These are phyloP conservation scores for Diachasmimorpha longicaudata DNA, from an alignment of 1,140 invertebrate genomes.

Conservation along the genomic window DNA sequence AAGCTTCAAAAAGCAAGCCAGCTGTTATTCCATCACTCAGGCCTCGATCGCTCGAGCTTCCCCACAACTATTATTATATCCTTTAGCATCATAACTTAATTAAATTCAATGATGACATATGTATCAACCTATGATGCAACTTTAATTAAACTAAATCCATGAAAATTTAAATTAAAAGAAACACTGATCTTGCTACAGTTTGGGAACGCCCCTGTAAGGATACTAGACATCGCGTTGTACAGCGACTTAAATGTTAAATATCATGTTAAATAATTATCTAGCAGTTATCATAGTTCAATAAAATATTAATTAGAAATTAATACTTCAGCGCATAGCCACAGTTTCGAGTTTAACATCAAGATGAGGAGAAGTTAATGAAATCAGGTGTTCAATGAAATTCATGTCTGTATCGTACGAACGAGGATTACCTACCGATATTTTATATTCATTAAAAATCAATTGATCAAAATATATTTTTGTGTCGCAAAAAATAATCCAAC, in stretches of 20 bases:
- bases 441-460: not conserved
- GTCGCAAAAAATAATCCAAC: not conserved
- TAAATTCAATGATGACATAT: not conserved
- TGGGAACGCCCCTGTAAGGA: slow-evolving; percentile 50
- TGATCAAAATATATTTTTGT: not conserved
- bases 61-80: not conserved
- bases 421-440: slow-evolving; percentile 36
- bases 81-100: not conserved
- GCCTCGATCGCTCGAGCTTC: not conserved
- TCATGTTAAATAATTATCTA: not conserved
- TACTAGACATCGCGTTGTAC: slow-evolving; percentile 9
- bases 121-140: not conserved
- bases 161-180: not conserved
- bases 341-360: slow-evolving; percentile 32
- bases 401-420: slow-evolving; percentile 22
- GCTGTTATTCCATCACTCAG: slow-evolving; percentile 14
- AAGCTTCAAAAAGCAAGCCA: slow-evolving; percentile 38
- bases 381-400: not conserved
- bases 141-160: not conserved
- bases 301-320: slow-evolving; percentile 5
- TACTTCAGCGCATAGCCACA: slow-evolving; percentile 37
- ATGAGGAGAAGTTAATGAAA: not conserved
- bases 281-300: not conserved
- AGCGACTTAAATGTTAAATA: slow-evolving; percentile 5
- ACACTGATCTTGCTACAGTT: slow-evolving; percentile 40